Evolutionary conservation across 1,140 invertebrate genomes (phyloP).

Genomic region (Saxidomus purpurata): DNA sequence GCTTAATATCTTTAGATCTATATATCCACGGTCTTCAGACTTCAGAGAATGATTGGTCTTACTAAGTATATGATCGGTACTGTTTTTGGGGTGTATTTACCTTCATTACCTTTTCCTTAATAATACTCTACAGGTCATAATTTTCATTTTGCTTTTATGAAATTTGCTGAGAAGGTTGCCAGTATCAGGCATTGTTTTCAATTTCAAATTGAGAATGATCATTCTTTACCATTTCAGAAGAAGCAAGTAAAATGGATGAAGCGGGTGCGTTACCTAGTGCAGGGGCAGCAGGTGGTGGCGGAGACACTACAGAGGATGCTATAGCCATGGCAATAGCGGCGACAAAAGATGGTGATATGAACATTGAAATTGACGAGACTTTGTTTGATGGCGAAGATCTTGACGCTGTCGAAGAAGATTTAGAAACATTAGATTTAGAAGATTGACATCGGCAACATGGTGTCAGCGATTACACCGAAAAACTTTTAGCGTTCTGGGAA

Average conservation of each 20-base stretch:
- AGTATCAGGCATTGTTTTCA: too few relatives aligned
- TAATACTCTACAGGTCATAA: too few relatives aligned
- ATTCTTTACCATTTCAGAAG: slow-evolving; percentile 67
- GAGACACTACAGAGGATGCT: slow-evolving; percentile 74
- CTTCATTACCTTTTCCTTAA: too few relatives aligned
- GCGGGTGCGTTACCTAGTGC: slow-evolving; percentile 80
- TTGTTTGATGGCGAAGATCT: slow-evolving; percentile 96
- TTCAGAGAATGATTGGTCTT: too few relatives aligned
- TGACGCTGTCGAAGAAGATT: slow-evolving; percentile 93
- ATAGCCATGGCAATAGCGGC: slow-evolving; percentile 82
- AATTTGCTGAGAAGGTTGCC: too few relatives aligned
- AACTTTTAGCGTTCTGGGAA: neutral
- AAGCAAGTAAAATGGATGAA: slow-evolving; percentile 78
- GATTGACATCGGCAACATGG: slow-evolving; percentile 69
- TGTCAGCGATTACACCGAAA: slow-evolving; percentile 11
- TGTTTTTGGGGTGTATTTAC: too few relatives aligned
- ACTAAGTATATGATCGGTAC: too few relatives aligned
- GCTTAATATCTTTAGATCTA: too few relatives aligned
- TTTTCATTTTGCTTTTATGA: too few relatives aligned
- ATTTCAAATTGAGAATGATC: too few relatives aligned
- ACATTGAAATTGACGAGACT: slow-evolving; percentile 96
- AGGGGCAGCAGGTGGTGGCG: slow-evolving; percentile 54
- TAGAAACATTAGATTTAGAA: slow-evolving; percentile 88
- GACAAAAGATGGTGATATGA: slow-evolving; percentile 81
- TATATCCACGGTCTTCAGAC: too few relatives aligned